Percentiles rank a stretch among this genome's conserved stretches.
phyloP scores from a whole-genome alignment of 2,888 invertebrate species.

The Quadroppia sp. region DNA sequence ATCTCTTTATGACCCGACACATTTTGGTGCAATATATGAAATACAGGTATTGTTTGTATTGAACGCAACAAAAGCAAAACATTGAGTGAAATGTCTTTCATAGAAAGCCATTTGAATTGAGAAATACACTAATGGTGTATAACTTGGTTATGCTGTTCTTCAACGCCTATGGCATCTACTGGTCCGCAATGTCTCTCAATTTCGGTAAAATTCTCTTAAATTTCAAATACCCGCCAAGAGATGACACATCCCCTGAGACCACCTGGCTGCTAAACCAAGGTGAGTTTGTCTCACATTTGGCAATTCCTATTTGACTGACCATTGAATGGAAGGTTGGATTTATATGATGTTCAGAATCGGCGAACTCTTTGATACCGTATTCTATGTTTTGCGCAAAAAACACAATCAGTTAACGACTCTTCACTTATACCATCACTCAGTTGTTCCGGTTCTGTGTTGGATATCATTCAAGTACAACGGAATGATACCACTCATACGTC shows the following conservation, averaged over 20 bases:
- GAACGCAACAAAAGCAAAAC: not conserved
- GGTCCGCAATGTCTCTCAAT: not conserved
- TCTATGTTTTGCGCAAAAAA: too few species aligned
- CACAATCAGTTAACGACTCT: too few species aligned
- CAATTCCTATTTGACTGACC: too few species aligned
- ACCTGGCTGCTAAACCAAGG: not conserved
- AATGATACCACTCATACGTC: too few species aligned
- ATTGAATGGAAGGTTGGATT: too few species aligned
- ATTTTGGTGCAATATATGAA: slow-evolving; percentile 19
- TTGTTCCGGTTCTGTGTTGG: too few species aligned
- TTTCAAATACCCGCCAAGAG: not conserved
- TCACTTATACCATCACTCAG: too few species aligned
- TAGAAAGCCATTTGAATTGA: not conserved
- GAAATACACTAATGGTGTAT: not conserved
- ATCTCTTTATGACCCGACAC: not conserved
- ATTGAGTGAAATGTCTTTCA: not conserved
- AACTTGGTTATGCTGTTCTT: not conserved
- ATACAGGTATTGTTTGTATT: not conserved
- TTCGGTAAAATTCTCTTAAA: not conserved
- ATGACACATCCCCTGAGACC: not conserved
- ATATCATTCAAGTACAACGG: too few species aligned
- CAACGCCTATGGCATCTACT: not conserved
- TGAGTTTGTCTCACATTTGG: not conserved
- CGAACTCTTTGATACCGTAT: too few species aligned
- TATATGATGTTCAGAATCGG: too few species aligned